Evolutionary conservation across 1,140 invertebrate species (phyloP), one percentile per base, ranked within the genome.

Genomic region (Tachypleus tridentatus): DNA sequence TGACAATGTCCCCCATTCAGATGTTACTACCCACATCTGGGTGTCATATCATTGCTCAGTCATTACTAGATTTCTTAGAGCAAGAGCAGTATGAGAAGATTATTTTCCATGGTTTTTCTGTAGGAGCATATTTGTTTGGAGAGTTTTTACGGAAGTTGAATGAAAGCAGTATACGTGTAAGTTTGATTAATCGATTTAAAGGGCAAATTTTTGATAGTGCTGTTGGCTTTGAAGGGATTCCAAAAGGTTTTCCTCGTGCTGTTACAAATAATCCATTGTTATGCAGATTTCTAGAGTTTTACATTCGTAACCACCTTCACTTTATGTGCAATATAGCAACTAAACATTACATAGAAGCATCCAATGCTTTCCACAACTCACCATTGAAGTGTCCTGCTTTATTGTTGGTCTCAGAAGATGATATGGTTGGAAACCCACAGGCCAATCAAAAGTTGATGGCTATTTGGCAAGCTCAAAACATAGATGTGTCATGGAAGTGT

Each of bases 131-230:
- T 75, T 77, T 93, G 66, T 88, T 87, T 83, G 87, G 88, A 6
- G 91, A 93, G 77, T 81, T 85, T 54, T 80, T 89, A 66, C 79
- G 86, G 49, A 80, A 84, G 67, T 81, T 89, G 64, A 76, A 82
- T 4, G 75, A 79, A 3, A 80, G 88, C 70, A 76, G 77, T 51
- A 73, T 82, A 57, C 80, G 80, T 49, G 77, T 80, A 66, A 81
- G 81, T 8, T 75, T 91, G 4, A 29, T 29, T 29, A 81, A 87
- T 65, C 80, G 86, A 58, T 82, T 93, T 68, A 79, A 82, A 4
- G 89, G 87, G 0, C 89, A 93, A 61, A 73, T 91, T 29, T 92
- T 89, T 86, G 91, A 94, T 75, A 92, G 89, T 65, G 86, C 86
- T 4, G 89, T 88, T 4, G 90, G 93, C 74, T 84, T 91, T 57